Conservation (phyloP, 2,113 vertebrate species). For the Crotophaga sulcirostris region DNA sequence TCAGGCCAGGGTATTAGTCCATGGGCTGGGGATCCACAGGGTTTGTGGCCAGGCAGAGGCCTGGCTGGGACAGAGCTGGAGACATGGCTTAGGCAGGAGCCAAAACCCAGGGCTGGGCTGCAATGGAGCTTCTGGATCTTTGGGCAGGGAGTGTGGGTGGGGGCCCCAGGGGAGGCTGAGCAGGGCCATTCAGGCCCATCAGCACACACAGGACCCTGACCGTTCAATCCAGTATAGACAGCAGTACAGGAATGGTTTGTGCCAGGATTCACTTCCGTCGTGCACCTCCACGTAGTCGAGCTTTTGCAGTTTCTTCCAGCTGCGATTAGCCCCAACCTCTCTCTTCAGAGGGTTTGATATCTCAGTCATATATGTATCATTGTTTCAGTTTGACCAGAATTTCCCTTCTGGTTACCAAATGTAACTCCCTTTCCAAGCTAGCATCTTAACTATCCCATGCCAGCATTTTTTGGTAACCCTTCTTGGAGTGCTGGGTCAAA, state of each 20-base stretch:
- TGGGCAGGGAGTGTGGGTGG: background rate
- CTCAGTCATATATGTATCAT: background rate
- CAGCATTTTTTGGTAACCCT: background rate
- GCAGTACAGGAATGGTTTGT: background rate
- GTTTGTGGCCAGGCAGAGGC: background rate
- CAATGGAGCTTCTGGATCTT: background rate
- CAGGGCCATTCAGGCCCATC: background rate
- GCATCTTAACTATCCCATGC: background rate
- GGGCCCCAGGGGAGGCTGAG: background rate
- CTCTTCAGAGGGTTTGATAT: background rate
- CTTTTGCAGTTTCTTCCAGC: background rate
- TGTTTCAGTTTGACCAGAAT: background rate
- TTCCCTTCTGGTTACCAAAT: background rate
- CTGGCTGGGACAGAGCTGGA: background rate
- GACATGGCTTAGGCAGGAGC: background rate
- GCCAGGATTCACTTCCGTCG: too few species aligned
- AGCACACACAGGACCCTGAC: background rate
- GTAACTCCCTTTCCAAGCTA: background rate
- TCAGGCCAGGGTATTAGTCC: background rate
- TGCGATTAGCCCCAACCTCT: background rate
- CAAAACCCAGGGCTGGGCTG: background rate
- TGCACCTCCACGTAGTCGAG: rapidly evolving
- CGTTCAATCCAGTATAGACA: background rate
- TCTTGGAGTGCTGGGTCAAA: background rate
- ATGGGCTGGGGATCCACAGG: background rate